Evolutionary conservation across 2,113 vertebrate genomes (phyloP).

Genomic region (Motacilla alba): DNA sequence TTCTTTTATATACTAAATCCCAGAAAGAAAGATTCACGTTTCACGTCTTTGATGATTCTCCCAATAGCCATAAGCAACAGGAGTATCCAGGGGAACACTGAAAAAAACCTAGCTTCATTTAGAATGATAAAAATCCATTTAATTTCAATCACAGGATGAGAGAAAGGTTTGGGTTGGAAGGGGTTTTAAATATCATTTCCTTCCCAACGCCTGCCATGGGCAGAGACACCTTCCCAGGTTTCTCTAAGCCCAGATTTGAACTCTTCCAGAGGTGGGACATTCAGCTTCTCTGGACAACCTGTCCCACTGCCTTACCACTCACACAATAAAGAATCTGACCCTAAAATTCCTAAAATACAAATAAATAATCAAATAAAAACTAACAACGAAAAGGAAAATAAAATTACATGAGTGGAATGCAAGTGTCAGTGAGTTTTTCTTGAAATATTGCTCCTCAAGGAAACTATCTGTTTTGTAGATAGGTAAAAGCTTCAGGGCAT

Average conservation of each 20-base stretch:
- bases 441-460: background rate
- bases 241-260: background rate
- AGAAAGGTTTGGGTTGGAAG: background rate
- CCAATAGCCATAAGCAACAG: background rate
- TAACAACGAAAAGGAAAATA: fast-evolving
- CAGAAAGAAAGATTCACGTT: background rate
- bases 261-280: background rate
- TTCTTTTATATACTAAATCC: background rate
- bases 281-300: background rate
- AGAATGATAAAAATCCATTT: background rate
- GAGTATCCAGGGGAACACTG: fast-evolving
- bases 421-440: background rate
- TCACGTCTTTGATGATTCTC: background rate
- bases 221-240: background rate
- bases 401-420: fast-evolving
- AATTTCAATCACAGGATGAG: background rate
- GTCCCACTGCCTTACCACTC: background rate
- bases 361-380: background rate
- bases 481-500: background rate
- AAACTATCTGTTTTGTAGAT: background rate
- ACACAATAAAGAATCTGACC: background rate
- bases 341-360: background rate
- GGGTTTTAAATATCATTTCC: fast-evolving
- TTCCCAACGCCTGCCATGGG: fast-evolving
- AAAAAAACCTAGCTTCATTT: fast-evolving